phyloP scores from a whole-genome alignment of 2,888 invertebrate species.

The Alcis repandata region DNA sequence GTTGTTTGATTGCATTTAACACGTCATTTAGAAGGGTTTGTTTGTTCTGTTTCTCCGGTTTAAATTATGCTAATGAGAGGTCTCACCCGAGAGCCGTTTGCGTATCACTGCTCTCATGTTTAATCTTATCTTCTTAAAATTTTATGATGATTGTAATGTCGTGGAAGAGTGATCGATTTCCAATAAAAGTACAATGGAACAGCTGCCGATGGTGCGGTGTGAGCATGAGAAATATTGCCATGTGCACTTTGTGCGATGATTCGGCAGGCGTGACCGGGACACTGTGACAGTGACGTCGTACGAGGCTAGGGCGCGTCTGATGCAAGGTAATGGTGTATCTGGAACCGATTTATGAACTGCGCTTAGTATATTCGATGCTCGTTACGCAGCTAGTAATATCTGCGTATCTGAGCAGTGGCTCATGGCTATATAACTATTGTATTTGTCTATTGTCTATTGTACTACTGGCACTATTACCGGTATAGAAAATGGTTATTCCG shows the following conservation, averaged over 20 bases:
- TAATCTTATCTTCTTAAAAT: not conserved
- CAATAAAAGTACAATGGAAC: conserved; percentile 60
- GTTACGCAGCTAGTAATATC: too few relatives aligned
- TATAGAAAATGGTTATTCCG: too few relatives aligned
- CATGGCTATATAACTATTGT: too few relatives aligned
- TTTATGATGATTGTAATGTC: conserved; percentile 18
- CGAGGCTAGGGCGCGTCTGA: too few relatives aligned
- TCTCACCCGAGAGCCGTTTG: conserved; percentile 36
- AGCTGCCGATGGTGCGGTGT: conserved; percentile 25
- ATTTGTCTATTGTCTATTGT: too few relatives aligned
- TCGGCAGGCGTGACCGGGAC: too few relatives aligned
- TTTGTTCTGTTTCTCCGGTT: conserved; percentile 67
- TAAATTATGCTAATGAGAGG: conserved; percentile 74
- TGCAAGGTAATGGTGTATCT: too few relatives aligned
- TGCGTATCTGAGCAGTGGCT: too few relatives aligned
- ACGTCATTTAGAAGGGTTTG: conserved; percentile 78
- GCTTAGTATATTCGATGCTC: too few relatives aligned
- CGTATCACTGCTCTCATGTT: not conserved
- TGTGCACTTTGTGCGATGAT: conserved; percentile 56
- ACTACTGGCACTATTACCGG: too few relatives aligned
- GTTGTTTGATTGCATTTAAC: conserved; percentile 79
- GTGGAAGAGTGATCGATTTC: conserved; percentile 61
- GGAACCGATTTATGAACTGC: too few relatives aligned
- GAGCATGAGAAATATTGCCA: conserved; percentile 51
- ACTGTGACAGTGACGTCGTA: not conserved